Conservation (phyloP, 2,888 invertebrate species). For the Macrophya annulata region DNA sequence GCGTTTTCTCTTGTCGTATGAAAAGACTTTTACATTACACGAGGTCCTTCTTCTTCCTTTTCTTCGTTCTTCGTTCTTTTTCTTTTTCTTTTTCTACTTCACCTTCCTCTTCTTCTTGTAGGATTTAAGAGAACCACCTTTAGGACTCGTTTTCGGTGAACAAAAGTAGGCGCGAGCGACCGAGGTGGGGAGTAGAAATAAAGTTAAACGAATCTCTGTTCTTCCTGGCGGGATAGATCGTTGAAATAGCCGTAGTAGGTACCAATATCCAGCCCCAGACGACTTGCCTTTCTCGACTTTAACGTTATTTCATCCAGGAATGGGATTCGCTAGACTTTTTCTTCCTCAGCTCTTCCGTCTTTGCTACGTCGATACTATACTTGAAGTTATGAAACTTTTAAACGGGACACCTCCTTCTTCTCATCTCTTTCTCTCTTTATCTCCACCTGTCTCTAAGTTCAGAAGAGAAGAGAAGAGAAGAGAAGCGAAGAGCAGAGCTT, state of each 20-base stretch:
- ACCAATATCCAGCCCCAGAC: slow-evolving; percentile 42
- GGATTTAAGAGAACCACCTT: background rate
- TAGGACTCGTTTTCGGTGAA: slow-evolving; percentile 17
- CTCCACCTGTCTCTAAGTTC: background rate
- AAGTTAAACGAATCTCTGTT: slow-evolving; percentile 47
- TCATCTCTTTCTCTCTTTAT: background rate
- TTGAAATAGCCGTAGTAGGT: slow-evolving; percentile 29
- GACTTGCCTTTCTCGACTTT: slow-evolving; percentile 29
- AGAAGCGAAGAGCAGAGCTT: background rate
- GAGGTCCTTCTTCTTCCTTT: background rate
- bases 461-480: background rate
- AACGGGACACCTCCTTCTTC: slow-evolving; percentile 67
- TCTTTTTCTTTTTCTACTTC: background rate
- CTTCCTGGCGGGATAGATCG: slow-evolving; percentile 16
- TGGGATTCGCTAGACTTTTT: slow-evolving; percentile 43
- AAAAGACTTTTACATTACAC: slow-evolving; percentile 24
- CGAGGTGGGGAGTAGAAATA: slow-evolving; percentile 25
- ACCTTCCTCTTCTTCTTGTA: background rate
- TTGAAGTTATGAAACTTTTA: slow-evolving; percentile 52
- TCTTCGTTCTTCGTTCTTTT: background rate
- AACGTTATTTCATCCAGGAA: slow-evolving; percentile 47
- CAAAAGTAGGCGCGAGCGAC: background rate
- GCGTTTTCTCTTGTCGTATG: slow-evolving; percentile 35
- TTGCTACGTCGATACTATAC: slow-evolving; percentile 45
- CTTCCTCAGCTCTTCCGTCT: background rate